These are phyloP conservation scores for Callipepla squamata DNA, from an alignment of 2,113 vertebrate genomes.

Conservation along the genomic window DNA sequence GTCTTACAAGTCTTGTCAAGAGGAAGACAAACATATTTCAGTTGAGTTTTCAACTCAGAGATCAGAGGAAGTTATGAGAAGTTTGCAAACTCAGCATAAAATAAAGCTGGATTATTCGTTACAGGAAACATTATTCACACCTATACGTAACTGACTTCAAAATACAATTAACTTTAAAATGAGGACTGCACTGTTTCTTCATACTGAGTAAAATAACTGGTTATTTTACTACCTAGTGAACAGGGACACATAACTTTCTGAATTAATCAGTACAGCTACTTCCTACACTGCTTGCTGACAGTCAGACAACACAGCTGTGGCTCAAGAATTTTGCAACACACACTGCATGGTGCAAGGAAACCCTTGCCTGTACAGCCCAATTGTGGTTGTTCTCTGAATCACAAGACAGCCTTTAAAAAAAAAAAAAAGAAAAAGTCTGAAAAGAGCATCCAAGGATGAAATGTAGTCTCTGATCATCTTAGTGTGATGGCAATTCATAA, in stretches of 20 bases:
- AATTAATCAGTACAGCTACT: not conserved
- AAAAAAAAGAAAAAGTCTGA: not conserved
- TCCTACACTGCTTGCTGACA: not conserved
- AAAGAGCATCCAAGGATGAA: not conserved
- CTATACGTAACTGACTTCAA: not conserved
- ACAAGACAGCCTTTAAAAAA: not conserved
- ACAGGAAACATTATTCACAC: not conserved
- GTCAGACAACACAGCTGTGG: not conserved
- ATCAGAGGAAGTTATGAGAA: not conserved
- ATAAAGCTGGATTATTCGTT: not conserved
- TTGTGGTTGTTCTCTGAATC: not conserved
- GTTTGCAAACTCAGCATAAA: not conserved
- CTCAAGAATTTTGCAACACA: fast-evolving
- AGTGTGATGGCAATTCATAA: not conserved
- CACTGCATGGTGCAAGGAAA: not conserved
- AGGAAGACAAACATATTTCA: not conserved
- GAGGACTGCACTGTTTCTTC: not conserved
- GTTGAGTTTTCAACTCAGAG: not conserved
- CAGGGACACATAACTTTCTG: not conserved
- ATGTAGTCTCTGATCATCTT: not conserved
- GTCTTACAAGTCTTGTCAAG: not conserved
- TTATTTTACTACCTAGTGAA: not conserved
- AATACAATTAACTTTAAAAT: not conserved
- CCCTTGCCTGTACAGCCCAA: not conserved
- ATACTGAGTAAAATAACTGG: not conserved